phyloP scores from a whole-genome alignment of 1,140 invertebrate genomes.

The Ditylenchus dipsaci region DNA sequence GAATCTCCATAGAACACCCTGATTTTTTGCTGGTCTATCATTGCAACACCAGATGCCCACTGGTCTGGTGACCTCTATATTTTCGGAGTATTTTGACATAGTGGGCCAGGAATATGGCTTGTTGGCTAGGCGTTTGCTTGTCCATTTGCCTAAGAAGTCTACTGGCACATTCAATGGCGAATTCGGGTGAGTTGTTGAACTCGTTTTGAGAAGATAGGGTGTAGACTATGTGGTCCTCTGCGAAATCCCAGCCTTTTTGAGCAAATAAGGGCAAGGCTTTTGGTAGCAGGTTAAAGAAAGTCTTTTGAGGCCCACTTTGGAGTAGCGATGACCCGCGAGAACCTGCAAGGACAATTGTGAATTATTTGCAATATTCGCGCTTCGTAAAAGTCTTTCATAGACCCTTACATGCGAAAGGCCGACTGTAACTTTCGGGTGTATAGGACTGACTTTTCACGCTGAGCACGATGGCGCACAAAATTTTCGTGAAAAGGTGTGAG shows the following conservation, averaged over 20 bases:
- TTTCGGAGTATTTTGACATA: conserved; percentile 6
- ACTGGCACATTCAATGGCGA: conserved; percentile 6
- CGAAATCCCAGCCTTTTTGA: conserved; percentile 13
- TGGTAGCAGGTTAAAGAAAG: conserved; percentile 8
- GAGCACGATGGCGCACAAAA: too few relatives aligned
- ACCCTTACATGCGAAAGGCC: too few relatives aligned
- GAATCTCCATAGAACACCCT: conserved; percentile 7
- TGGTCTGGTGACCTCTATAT: not conserved
- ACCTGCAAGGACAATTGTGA: not conserved
- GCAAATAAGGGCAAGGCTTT: conserved; percentile 4
- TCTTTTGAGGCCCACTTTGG: conserved; percentile 4
- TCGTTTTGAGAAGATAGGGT: conserved; percentile 1
- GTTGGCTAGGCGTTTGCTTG: conserved; percentile 2
- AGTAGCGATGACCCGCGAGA: conserved; percentile 15
- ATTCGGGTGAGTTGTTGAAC: not conserved
- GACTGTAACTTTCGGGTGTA: too few relatives aligned
- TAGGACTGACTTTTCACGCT: too few relatives aligned
- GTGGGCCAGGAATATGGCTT: conserved; percentile 5
- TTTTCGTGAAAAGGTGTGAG: too few relatives aligned
- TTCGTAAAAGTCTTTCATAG: too few relatives aligned
- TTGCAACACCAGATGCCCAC: not conserved
- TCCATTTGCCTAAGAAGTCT: not conserved
- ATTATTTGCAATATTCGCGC: too few relatives aligned
- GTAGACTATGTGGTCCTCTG: conserved; percentile 12
- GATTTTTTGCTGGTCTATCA: conserved; percentile 4